Conservation (phyloP, 2,797 vertebrate species). For the Danio aesculapii region DNA sequence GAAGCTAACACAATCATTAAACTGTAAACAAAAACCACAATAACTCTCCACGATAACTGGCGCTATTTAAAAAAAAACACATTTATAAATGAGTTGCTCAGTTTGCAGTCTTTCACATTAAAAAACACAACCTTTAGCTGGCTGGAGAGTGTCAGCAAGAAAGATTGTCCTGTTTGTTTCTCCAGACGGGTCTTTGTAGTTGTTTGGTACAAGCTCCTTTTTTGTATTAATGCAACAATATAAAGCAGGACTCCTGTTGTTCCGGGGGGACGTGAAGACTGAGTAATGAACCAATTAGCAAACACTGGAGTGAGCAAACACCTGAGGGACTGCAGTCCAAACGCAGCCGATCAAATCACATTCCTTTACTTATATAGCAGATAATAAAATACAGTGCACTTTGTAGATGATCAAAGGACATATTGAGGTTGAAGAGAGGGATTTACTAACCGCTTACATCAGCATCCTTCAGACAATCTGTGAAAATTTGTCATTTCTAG, state of each 20-base stretch:
- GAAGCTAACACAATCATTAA: no score
- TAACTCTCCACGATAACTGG: no score
- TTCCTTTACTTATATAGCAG: conserved; percentile 9
- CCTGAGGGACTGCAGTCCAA: conserved; percentile 6
- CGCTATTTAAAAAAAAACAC: no score
- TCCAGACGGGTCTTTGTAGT: conserved; percentile 5
- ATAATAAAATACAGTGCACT: neutral
- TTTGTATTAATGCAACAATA: conserved; percentile 28
- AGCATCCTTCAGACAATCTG: no score
- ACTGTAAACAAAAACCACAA: no score
- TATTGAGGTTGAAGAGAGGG: neutral
- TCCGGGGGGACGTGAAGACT: conserved; percentile 23
- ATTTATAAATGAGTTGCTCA: no score
- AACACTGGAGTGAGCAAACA: conserved; percentile 22
- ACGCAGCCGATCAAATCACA: neutral
- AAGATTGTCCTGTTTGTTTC: neutral
- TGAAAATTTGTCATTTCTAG: no score
- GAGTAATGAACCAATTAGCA: conserved; percentile 37
- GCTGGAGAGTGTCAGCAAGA: neutral
- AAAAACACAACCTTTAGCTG: conserved; percentile 6
- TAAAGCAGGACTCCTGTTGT: conserved; percentile 8
- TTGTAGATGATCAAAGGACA: neutral
- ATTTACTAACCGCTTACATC: no score
- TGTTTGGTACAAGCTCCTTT: conserved; percentile 27
- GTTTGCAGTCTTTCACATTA: neutral